phyloP scores from a whole-genome alignment of 2,113 vertebrate genomes.

The Chloropsis hardwickii region DNA sequence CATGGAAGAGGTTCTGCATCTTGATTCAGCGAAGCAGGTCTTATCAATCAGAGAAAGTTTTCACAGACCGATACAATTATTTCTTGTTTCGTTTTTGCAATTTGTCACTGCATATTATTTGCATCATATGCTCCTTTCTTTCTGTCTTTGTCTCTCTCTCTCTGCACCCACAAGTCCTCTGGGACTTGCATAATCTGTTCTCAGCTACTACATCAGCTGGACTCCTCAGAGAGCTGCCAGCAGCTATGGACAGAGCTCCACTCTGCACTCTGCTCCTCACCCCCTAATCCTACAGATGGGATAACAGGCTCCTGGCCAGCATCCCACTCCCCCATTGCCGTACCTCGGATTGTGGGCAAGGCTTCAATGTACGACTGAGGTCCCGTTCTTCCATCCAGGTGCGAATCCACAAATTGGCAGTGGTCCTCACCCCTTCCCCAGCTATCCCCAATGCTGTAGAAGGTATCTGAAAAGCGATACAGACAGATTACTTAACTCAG shows the following conservation, averaged over 20 bases:
- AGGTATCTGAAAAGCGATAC: constrained; percentile 79
- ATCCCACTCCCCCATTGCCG: neutral
- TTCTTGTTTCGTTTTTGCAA: neutral
- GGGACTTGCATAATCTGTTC: neutral
- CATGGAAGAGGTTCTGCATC: neutral
- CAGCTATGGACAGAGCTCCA: neutral
- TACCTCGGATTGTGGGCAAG: constrained; percentile 89
- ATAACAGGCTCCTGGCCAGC: neutral
- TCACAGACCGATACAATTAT: neutral
- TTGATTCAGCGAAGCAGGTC: fast-evolving
- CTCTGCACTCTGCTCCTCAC: neutral
- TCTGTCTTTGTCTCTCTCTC: neutral
- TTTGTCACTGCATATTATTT: neutral
- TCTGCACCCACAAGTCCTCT: neutral
- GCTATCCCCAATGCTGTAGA: constrained; percentile 93
- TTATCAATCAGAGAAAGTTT: neutral
- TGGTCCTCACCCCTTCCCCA: constrained; percentile 95
- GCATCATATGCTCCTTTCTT: neutral
- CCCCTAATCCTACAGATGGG: neutral
- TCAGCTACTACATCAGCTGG: neutral
- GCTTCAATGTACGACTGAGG: constrained; percentile 80
- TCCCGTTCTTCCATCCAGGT: constrained; percentile 92
- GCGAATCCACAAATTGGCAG: constrained; percentile 98
- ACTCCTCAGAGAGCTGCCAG: neutral
- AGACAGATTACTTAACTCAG: neutral